These are phyloP conservation scores for Diorhabda elongata DNA, from an alignment of 1,140 invertebrate genomes.

Conservation along the genomic window DNA sequence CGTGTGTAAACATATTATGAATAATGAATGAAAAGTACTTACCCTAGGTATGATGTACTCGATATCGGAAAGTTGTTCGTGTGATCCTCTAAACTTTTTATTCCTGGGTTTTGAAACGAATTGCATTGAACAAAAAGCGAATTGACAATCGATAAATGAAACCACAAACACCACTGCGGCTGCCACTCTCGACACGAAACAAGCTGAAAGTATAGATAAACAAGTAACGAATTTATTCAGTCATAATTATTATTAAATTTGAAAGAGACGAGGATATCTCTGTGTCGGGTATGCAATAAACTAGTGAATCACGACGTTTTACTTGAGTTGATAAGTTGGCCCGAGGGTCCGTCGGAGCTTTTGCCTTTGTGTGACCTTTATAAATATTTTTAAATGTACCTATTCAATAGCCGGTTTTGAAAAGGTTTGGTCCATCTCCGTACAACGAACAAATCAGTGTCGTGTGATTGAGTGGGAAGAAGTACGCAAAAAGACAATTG, in stretches of 20 bases:
- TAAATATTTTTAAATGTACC: constrained; percentile 11
- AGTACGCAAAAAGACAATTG: no score
- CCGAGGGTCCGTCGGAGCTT: constrained; percentile 10
- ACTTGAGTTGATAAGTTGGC: constrained; percentile 5
- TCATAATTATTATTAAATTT: constrained; percentile 8
- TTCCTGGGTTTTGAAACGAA: constrained; percentile 31
- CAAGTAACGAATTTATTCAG: constrained; percentile 15
- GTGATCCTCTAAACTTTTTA: constrained; percentile 37
- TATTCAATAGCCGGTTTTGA: constrained; percentile 17
- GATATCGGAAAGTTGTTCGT: constrained; percentile 50
- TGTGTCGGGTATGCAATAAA: constrained; percentile 1
- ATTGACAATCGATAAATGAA: constrained; percentile 51
- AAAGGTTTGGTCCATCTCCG: constrained; percentile 13
- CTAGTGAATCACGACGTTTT: constrained; percentile 22
- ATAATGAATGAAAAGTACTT: constrained; percentile 30
- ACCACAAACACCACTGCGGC: constrained; percentile 46
- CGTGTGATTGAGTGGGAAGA: neutral
- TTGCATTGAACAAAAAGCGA: constrained; percentile 52
- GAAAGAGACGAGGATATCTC: constrained; percentile 7
- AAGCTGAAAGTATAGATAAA: constrained; percentile 43
- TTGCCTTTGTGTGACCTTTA: constrained; percentile 20
- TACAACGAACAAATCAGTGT: constrained; percentile 2
- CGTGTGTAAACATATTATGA: neutral
- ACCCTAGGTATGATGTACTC: constrained; percentile 53
- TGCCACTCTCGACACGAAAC: constrained; percentile 46